phyloP scores from a whole-genome alignment of 2,113 vertebrate species.

The Pelecanus crispus region DNA sequence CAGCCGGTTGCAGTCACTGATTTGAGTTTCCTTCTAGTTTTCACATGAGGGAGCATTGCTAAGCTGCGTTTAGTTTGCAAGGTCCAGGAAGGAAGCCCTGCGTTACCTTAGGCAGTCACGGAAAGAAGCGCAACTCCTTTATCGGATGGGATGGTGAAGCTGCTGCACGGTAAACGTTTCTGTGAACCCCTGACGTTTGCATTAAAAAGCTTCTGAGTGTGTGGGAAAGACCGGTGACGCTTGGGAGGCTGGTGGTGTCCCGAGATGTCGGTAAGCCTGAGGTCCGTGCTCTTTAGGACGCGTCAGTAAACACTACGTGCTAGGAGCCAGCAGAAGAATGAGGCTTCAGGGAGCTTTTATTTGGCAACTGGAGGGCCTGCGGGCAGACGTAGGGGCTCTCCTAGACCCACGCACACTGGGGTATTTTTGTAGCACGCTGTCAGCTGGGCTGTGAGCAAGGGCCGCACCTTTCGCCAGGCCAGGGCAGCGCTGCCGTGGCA shows the following conservation, averaged over 20 bases:
- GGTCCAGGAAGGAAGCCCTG: not conserved
- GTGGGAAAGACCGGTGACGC: accelerated
- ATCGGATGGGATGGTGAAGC: accelerated
- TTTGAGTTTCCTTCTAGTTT: not conserved
- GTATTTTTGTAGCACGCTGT: not conserved
- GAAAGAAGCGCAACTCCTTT: not conserved
- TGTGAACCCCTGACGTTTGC: accelerated
- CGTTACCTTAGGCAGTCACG: accelerated
- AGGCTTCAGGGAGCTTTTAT: not conserved
- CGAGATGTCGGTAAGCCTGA: accelerated
- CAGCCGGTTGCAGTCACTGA: accelerated
- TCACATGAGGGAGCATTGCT: accelerated
- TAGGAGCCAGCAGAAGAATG: not conserved
- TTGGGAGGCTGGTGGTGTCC: not conserved
- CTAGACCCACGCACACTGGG: not conserved
- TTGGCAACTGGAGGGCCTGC: too few species aligned
- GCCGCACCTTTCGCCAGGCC: not conserved
- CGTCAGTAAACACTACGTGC: accelerated
- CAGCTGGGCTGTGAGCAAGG: too few species aligned
- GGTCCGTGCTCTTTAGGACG: not conserved
- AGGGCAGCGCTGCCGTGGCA: not conserved
- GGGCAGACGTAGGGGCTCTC: not conserved
- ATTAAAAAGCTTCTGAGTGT: not conserved
- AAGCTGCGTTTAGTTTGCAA: not conserved
- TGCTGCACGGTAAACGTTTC: accelerated